Conservation (phyloP, 2,113 vertebrate genomes). For the Notothenia coriiceps region DNA sequence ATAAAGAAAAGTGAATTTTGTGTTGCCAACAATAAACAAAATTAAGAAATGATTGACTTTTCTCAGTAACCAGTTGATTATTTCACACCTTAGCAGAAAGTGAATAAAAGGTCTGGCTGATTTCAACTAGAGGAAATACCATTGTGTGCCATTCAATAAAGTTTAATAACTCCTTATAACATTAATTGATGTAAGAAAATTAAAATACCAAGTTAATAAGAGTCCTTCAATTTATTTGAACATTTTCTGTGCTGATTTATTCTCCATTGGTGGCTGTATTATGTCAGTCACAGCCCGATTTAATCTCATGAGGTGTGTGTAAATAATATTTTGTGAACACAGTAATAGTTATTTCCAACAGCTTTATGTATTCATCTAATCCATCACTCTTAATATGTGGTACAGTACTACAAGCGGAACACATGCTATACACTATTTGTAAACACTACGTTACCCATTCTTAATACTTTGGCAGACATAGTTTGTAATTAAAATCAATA, state of each 20-base stretch:
- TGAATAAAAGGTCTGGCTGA: not conserved
- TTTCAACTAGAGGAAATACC: slow-evolving; percentile 1
- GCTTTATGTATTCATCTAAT: not conserved
- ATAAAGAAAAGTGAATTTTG: not conserved
- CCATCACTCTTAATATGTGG: not conserved
- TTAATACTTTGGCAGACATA: not conserved
- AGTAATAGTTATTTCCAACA: not conserved
- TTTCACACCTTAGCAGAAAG: not conserved
- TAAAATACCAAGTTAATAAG: not conserved
- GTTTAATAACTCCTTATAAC: not conserved
- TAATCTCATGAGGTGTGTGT: not conserved
- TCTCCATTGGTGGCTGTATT: not conserved
- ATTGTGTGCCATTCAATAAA: slow-evolving; percentile 6
- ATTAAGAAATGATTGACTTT: not conserved
- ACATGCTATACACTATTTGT: not conserved
- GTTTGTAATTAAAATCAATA: not conserved
- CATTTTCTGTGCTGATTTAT: slow-evolving; percentile 5
- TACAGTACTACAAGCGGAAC: not conserved
- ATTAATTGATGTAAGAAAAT: slow-evolving; percentile 3
- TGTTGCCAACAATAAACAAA: not conserved
- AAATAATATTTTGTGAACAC: not conserved
- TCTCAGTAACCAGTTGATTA: not conserved
- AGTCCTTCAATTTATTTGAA: not conserved
- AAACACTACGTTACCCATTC: not conserved
- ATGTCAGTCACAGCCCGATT: not conserved